Evolutionary conservation across 1,140 invertebrate genomes (phyloP), one percentile per base, ranked within the genome.

Genomic region (Diplogasteroides magnus): DNA sequence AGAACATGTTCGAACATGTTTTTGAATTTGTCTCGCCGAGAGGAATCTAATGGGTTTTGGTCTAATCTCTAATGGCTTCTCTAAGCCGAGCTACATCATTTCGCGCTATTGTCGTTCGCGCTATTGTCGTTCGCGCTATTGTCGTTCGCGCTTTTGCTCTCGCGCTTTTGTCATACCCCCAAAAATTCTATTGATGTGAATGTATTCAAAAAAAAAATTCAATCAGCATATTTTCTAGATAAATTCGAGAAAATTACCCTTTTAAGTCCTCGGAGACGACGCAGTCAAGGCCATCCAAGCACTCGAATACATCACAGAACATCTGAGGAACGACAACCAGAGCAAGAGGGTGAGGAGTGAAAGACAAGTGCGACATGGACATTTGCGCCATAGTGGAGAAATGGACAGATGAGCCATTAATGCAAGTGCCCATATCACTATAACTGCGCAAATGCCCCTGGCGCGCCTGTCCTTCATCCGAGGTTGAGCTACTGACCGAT

Each of bases 221-320:
- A 2, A 66, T 32, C 29, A 57, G 26, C 48, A 64, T n/a, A 23
- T n/a, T 37, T 25, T 66, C 37, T 2, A 48, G 6, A 48, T 48
- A 48, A 48, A 11, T 48, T 48, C 19, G 6, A 19, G 19, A 11
- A 48, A 48, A 48, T 48, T 48, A 19, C 37, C n/a, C n/a, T n/a
- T n/a, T n/a, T n/a, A n/a, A 48, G 37, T 55, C 2, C 28, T 66
- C 32, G 57, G 64, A 19, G 64, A 62, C 3, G 70, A 73, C 13
- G 74, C 74, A 2, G 55, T 64, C 14, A 71, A 66, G 61, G 73
- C 74, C 1, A 76, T 76, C 26, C 68, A 76, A n/a, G 74, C 74
- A 0, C 76, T 76, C 25, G 73, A 76, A 32, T 76, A 76, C 63
- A 76, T 76, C 57, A 76, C 74, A n/a, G 69, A 77, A 23, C 74